Evolutionary conservation across 2,113 vertebrate genomes (phyloP), one percentile per base, ranked within the genome.

Genomic region (Grammomys dolichurus): DNA sequence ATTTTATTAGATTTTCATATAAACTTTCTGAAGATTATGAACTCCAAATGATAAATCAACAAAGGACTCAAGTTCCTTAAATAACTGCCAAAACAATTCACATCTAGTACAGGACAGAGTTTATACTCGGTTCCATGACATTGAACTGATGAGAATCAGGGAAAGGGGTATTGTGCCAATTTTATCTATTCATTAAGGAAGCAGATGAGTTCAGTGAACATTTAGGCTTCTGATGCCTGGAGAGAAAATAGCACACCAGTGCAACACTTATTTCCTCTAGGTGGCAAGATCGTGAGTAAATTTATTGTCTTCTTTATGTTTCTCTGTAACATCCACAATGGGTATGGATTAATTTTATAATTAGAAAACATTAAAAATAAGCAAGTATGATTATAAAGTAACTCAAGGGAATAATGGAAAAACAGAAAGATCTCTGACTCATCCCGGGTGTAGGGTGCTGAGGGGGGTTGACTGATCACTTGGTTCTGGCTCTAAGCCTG

Each of bases 281-380:
- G 87, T 78, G 69, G 73, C 80, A 93, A 87, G 48, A 70, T 72
- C 70, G 84, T 60, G 65, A 60, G 40, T 85, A 95, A 87, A 94
- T 90, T 65, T 78, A 92, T 60, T 14, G 10, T 40, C 67, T 91
- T 93, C 54, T 93, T 92, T 85, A 58, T 76, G 76, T 19, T 72
- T 81, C 88, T 87, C 69, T 96, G 31, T 85, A 92, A 76, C 78
- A 93, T 93, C 85, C 33, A 43, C 80, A 58, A 73, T 36, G 80
- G 60, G 17, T 58, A 8, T 58, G 9, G 43, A 95, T 77, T 89
- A 70, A 80, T 85, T 54, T 96, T 91, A 96, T 93, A 95, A 95
- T 93, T 85, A 92, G 84, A 94, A 97, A 93, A 65, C 33, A 67
- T 65, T 65, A 40, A 63, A 95, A 87, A 87, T 72, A 86, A 93